Evolutionary conservation across 2,113 vertebrate genomes (phyloP).

Genomic region (Sander lucioperca): DNA sequence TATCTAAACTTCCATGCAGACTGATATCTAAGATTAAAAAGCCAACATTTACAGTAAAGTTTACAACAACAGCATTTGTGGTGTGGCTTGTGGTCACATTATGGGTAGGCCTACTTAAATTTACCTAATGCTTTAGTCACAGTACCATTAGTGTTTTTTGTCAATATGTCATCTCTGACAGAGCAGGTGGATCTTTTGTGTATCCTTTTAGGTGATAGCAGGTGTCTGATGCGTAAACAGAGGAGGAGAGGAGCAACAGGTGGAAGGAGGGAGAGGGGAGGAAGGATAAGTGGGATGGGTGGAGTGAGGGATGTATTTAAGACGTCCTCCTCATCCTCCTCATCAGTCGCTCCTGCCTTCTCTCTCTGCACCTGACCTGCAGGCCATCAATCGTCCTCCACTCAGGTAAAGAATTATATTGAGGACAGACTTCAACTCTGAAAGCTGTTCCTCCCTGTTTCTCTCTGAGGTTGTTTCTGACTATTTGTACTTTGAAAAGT

Average conservation of each 20-base stretch:
- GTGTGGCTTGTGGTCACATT: conserved; percentile 20
- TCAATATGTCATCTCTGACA: conserved; percentile 32
- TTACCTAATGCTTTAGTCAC: conserved; percentile 35
- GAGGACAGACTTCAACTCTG: background rate
- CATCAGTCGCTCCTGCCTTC: conserved; percentile 52
- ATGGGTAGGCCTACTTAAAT: conserved; percentile 3
- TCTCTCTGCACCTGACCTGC: conserved; percentile 56
- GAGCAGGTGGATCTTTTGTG: conserved; percentile 13
- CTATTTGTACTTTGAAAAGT: background rate
- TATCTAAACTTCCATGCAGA: background rate
- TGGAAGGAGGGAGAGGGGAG: conserved; percentile 53
- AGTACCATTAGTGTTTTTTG: conserved; percentile 11
- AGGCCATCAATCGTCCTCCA: conserved; percentile 45
- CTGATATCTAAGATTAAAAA: conserved; percentile 6
- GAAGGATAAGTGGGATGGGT: conserved; percentile 61
- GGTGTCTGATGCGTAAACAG: conserved; percentile 70
- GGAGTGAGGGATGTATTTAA: conserved; percentile 81
- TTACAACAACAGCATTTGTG: background rate
- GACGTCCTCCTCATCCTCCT: conserved; percentile 54
- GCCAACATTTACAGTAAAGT: background rate
- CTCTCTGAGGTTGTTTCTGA: background rate
- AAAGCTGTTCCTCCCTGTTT: conserved; percentile 1
- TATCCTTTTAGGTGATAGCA: conserved; percentile 39
- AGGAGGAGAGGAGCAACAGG: conserved; percentile 55
- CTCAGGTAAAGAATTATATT: conserved; percentile 70